A percentile compares a stretch with the other conserved stretches of the same genome.
Conservation (phyloP, 2,113 vertebrate genomes). For the Bostrychus sinensis region DNA sequence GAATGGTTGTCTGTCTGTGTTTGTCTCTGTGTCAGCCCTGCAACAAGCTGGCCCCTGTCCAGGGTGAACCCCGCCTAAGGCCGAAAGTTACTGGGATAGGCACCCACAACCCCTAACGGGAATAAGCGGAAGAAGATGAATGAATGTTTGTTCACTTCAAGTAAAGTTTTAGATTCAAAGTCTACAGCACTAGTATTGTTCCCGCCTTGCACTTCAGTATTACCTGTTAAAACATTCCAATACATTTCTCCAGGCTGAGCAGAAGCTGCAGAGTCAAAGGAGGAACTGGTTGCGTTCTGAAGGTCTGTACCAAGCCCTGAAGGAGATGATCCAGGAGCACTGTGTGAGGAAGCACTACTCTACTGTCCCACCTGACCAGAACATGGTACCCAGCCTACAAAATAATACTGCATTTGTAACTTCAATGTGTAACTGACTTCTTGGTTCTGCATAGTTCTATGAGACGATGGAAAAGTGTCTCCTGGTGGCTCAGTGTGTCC, state of each 20-base stretch:
- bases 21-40: too few relatives aligned
- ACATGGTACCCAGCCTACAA: constrained; percentile 68
- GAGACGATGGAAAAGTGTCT: constrained; percentile 83
- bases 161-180: too few relatives aligned
- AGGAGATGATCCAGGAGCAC: constrained; percentile 83
- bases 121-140: too few relatives aligned
- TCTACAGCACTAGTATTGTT: too few relatives aligned
- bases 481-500: constrained; percentile 78
- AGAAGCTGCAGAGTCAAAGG: constrained; percentile 78
- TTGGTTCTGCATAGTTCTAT: constrained; percentile 69
- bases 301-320: constrained; percentile 76
- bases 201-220: too few relatives aligned
- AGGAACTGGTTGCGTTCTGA: constrained; percentile 82
- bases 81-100: too few relatives aligned
- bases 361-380: constrained; percentile 71
- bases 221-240: not conserved
- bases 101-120: too few relatives aligned
- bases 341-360: constrained; percentile 73
- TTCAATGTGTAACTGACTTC: not conserved
- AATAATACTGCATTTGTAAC: not conserved
- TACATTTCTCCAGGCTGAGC: constrained; percentile 67
- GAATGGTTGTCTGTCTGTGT: too few relatives aligned
- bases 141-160: too few relatives aligned
- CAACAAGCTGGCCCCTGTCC: too few relatives aligned
- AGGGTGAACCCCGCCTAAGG: too few relatives aligned